Evolutionary conservation across 2,797 vertebrate genomes (phyloP).

Genomic region (Enteromius argenteus): DNA sequence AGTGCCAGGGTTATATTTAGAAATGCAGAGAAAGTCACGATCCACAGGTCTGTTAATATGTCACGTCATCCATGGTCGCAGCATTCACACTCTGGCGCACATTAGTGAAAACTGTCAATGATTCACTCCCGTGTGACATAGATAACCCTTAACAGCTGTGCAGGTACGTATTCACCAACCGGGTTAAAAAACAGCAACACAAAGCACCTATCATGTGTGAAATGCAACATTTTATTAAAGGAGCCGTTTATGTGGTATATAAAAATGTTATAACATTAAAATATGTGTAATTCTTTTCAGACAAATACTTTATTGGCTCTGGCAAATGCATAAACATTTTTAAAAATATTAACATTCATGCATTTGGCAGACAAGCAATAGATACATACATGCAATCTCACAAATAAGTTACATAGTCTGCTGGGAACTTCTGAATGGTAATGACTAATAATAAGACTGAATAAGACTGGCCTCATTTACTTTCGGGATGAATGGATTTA

Average conservation of each 20-base stretch:
- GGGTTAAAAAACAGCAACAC: background rate
- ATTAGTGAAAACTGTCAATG: constrained; percentile 70
- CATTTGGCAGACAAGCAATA: background rate
- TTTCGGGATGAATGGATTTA: background rate
- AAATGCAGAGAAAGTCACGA: constrained; percentile 19
- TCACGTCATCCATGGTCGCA: constrained; percentile 70
- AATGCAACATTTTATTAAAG: background rate
- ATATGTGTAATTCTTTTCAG: background rate
- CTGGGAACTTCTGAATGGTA: background rate
- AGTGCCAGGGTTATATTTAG: constrained; percentile 29
- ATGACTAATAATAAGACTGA: background rate
- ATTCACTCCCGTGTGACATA: constrained; percentile 73
- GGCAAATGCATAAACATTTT: background rate
- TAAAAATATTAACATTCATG: background rate
- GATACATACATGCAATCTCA: background rate
- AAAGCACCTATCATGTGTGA: background rate
- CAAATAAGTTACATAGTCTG: background rate
- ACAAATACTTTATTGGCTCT: background rate
- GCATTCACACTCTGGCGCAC: constrained; percentile 67
- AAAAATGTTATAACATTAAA: background rate
- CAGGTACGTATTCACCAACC: background rate
- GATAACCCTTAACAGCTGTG: background rate
- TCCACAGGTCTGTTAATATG: constrained; percentile 70
- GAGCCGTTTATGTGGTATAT: background rate
- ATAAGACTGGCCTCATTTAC: background rate